These are phyloP conservation scores for Aleiodes testaceus DNA, from an alignment of 2,888 invertebrate genomes.

Conservation along the genomic window DNA sequence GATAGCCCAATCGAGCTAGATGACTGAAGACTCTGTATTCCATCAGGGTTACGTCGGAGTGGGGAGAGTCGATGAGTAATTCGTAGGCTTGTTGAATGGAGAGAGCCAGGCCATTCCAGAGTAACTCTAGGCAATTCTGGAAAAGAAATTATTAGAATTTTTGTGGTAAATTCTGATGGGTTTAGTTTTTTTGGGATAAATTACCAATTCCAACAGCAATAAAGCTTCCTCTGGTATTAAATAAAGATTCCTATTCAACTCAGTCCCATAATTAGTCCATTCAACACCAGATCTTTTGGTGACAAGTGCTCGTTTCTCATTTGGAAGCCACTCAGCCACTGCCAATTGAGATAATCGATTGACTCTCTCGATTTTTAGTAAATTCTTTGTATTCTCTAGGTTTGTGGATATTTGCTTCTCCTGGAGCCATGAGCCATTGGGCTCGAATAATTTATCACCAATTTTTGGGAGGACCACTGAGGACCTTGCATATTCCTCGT, in stretches of 20 bases:
- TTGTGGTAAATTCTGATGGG: no score
- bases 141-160: slow-evolving; percentile 63
- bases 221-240: slow-evolving; percentile 80
- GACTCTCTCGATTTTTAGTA: slow-evolving; percentile 76
- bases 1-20: slow-evolving; percentile 76
- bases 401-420: slow-evolving; percentile 77
- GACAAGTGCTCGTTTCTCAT: slow-evolving; percentile 75
- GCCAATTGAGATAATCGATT: slow-evolving; percentile 76
- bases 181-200: no score
- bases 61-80: slow-evolving; percentile 71
- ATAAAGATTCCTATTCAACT: slow-evolving; percentile 73
- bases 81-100: slow-evolving; percentile 81
- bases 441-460: slow-evolving; percentile 75
- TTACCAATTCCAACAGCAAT: slow-evolving; percentile 80
- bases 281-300: slow-evolving; percentile 75
- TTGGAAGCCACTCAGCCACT: slow-evolving; percentile 76
- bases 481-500: slow-evolving; percentile 71
- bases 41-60: slow-evolving; percentile 68
- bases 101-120: slow-evolving; percentile 76
- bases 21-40: slow-evolving; percentile 78
- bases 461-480: slow-evolving; percentile 74
- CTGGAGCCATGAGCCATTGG: slow-evolving; percentile 77
- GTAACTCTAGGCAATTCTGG: slow-evolving; percentile 79
- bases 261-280: slow-evolving; percentile 77
- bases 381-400: slow-evolving; percentile 74